These are phyloP conservation scores for Leptura quadrifasciata DNA, from an alignment of 2,888 invertebrate species.

Conservation along the genomic window DNA sequence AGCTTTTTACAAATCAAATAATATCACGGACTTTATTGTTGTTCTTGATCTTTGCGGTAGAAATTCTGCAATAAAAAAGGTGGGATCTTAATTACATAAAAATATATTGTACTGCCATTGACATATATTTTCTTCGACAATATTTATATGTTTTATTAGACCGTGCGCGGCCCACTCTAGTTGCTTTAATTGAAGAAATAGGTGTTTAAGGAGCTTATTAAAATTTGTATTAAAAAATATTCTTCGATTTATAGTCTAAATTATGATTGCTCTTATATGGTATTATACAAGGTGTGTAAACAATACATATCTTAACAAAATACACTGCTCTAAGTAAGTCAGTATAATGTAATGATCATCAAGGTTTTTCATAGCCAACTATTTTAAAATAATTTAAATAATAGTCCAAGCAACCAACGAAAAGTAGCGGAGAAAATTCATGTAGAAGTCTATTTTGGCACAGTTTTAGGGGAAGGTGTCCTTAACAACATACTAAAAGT, in stretches of 20 bases:
- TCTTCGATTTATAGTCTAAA: neutral
- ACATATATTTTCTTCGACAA: slow-evolving; percentile 25
- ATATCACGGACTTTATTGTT: neutral
- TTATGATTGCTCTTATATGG: too few species aligned
- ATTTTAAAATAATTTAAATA: too few species aligned
- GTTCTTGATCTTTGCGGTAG: slow-evolving; percentile 25
- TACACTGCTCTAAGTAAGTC: too few species aligned
- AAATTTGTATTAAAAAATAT: neutral
- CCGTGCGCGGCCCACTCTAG: neutral
- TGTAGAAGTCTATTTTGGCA: too few species aligned
- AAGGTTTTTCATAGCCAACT: too few species aligned
- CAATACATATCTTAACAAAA: too few species aligned
- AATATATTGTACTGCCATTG: slow-evolving; percentile 8
- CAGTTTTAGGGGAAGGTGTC: too few species aligned
- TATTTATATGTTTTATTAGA: neutral
- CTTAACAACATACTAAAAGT: too few species aligned
- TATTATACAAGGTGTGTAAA: too few species aligned
- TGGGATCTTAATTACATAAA: neutral
- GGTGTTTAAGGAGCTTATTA: neutral
- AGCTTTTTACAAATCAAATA: slow-evolving; percentile 5
- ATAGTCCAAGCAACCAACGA: too few species aligned
- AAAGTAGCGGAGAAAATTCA: too few species aligned
- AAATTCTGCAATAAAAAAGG: slow-evolving; percentile 28
- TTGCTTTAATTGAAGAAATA: neutral
- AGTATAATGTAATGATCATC: too few species aligned